These are phyloP conservation scores for Drosophila saltans DNA, from an alignment of 1,140 invertebrate species.

Conservation along the genomic window DNA sequence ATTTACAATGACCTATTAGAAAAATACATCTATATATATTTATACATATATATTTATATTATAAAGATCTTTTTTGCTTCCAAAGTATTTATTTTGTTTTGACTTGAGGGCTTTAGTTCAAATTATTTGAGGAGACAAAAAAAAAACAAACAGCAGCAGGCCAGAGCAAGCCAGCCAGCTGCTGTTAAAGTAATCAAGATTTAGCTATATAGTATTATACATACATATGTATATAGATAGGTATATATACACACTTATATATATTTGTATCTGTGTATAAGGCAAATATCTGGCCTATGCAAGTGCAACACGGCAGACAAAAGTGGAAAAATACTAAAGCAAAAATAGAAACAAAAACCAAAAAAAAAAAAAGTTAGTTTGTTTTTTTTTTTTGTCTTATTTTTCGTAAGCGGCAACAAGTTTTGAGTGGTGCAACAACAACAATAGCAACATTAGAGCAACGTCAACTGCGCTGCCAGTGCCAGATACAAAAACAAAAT, in stretches of 20 bases:
- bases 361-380: slow-evolving; percentile 44
- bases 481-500: slow-evolving; percentile 1
- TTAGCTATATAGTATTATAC: slow-evolving; percentile 26
- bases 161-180: slow-evolving; percentile 4
- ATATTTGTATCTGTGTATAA: slow-evolving; percentile 36
- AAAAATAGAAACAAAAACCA: slow-evolving; percentile 39
- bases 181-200: slow-evolving; percentile 74
- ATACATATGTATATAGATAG: slow-evolving; percentile 20
- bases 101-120: slow-evolving; percentile 22
- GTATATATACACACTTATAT: slow-evolving; percentile 25
- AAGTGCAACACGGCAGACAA: slow-evolving; percentile 45
- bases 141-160: slow-evolving; percentile 39
- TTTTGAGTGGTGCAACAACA: slow-evolving; percentile 65
- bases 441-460: slow-evolving; percentile 24
- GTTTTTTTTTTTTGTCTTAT: slow-evolving; percentile 31
- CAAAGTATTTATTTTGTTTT: not conserved
- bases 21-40: not conserved
- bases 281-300: slow-evolving; percentile 63
- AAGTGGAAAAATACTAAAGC: slow-evolving; percentile 43
- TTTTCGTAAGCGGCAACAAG: slow-evolving; percentile 72
- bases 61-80: slow-evolving; percentile 1
- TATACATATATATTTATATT: no score
- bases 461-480: not conserved
- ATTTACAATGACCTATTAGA: not conserved
- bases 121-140: slow-evolving; percentile 14